Evolutionary conservation across 2,888 invertebrate genomes (phyloP).

Genomic region (Strigamia crassipes): DNA sequence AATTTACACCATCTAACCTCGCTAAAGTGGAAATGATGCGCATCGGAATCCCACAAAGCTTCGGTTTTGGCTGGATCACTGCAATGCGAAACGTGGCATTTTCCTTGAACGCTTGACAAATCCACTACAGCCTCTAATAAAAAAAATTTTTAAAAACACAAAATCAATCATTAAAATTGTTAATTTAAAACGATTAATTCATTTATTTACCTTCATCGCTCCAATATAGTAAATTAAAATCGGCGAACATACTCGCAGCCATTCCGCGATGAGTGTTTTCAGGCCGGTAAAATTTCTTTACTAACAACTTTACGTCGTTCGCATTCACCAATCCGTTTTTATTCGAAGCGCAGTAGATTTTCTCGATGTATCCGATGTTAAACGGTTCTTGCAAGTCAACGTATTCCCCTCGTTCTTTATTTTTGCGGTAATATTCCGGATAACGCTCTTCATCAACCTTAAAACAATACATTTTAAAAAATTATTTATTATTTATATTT

Average conservation of each 20-base stretch:
- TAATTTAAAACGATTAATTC: not conserved
- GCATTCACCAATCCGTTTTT: constrained; percentile 62
- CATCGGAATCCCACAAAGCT: not conserved
- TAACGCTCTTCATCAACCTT: constrained; percentile 72
- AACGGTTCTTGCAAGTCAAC: constrained; percentile 75
- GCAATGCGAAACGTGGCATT: constrained; percentile 69
- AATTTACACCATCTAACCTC: constrained; percentile 54
- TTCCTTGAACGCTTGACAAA: constrained; percentile 69
- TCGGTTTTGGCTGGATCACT: constrained; percentile 56
- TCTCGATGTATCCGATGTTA: constrained; percentile 71
- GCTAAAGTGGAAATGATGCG: constrained; percentile 71
- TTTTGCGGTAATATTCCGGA: constrained; percentile 80
- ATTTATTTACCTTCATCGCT: constrained; percentile 69
- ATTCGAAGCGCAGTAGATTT: constrained; percentile 64
- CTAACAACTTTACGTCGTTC: constrained; percentile 68
- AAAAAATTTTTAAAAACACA: not conserved
- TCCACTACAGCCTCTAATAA: constrained; percentile 60
- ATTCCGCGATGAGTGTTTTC: constrained; percentile 72
- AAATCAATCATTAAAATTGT: not conserved
- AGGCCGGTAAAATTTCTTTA: constrained; percentile 74
- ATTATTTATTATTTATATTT: constrained; percentile 51
- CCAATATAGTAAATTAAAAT: constrained; percentile 77
- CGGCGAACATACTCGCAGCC: constrained; percentile 66
- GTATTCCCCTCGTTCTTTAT: constrained; percentile 73
- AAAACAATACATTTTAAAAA: no score